Conservation (phyloP, 2,113 vertebrate genomes). For the Hemiprocne comata region DNA sequence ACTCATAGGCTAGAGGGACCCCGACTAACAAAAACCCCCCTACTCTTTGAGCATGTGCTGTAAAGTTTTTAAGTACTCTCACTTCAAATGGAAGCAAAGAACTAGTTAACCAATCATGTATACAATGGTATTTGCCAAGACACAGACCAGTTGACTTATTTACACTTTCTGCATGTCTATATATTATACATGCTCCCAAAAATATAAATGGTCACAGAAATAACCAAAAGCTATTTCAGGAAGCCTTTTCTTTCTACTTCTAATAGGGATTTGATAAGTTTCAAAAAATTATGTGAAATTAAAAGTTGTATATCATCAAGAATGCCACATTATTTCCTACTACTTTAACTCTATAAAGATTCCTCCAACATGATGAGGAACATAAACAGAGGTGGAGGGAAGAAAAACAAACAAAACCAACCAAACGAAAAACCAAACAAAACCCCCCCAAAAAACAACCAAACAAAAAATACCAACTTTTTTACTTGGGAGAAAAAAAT, state of each 20-base stretch:
- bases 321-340: fast-evolving
- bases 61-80: too few species aligned
- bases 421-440: too few species aligned
- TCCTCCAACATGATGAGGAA: too few species aligned
- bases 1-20: too few species aligned
- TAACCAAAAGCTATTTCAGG: not conserved
- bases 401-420: too few species aligned
- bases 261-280: not conserved
- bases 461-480: not conserved
- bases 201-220: not conserved
- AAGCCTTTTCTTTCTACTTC: not conserved
- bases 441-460: too few species aligned
- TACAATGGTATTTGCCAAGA: not conserved
- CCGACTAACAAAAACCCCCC: too few species aligned
- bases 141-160: not conserved
- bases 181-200: not conserved
- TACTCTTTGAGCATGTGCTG: too few species aligned
- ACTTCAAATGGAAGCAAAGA: too few species aligned
- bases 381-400: too few species aligned
- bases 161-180: not conserved
- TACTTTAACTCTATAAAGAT: not conserved
- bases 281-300: not conserved
- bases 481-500: not conserved
- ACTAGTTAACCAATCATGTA: too few species aligned
- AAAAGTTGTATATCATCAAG: not conserved